These are phyloP conservation scores for Papilio helenus DNA, from an alignment of 1,140 invertebrate genomes.

Conservation along the genomic window DNA sequence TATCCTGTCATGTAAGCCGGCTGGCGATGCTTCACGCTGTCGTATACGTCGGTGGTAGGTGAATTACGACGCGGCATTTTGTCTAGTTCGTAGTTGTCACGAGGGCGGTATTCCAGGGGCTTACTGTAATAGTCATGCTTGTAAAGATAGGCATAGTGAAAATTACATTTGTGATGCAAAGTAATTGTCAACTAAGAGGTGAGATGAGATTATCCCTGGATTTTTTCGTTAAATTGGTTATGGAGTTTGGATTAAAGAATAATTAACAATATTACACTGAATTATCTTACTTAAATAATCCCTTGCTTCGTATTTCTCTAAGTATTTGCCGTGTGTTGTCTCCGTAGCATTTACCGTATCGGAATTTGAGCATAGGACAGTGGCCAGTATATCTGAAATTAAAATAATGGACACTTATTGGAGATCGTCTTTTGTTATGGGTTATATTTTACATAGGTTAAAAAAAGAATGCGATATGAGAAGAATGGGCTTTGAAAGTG, in stretches of 20 bases:
- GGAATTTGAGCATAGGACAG: constrained; percentile 88
- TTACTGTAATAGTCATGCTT: constrained; percentile 58
- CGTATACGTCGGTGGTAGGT: constrained; percentile 74
- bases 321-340: constrained; percentile 88
- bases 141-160: no score
- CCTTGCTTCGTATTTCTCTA: constrained; percentile 81
- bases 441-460: no score
- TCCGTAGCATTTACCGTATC: constrained; percentile 88
- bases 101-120: constrained; percentile 70
- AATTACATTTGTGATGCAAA: neutral
- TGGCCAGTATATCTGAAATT: constrained; percentile 88
- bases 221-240: no score
- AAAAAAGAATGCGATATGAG: no score
- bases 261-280: no score
- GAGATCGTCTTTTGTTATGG: no score
- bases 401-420: no score
- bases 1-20: constrained; percentile 87
- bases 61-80: constrained; percentile 67
- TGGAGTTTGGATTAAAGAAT: no score
- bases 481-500: no score
- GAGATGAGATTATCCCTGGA: no score
- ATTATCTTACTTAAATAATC: constrained; percentile 79
- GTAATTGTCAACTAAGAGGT: neutral
- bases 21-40: constrained; percentile 73
- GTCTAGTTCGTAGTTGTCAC: constrained; percentile 72